Percentiles rank a stretch among this genome's conserved stretches.
Evolutionary conservation across 2,797 vertebrate species (phyloP).

Genomic region (Gallinago nigripennis): DNA sequence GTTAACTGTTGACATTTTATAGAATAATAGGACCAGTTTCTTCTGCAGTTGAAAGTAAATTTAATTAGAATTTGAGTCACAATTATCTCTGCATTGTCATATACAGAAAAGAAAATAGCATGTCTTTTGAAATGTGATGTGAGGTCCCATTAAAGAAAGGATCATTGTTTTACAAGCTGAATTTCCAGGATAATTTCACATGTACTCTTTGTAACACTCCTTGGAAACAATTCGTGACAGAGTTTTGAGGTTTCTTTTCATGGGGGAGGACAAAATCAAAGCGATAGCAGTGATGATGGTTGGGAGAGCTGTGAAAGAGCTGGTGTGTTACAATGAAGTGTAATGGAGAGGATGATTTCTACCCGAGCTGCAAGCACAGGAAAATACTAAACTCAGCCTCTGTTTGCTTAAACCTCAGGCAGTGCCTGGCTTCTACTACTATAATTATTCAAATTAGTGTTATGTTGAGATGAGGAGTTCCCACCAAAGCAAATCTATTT

Average conservation of each 20-base stretch:
- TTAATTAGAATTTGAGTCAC: background rate
- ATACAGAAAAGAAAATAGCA: background rate
- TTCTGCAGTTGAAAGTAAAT: background rate
- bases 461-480: background rate
- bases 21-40: background rate
- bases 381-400: background rate
- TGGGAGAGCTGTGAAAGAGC: background rate
- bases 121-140: background rate
- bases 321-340: background rate
- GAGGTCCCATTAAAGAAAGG: background rate
- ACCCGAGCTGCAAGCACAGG: background rate
- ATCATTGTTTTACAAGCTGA: background rate
- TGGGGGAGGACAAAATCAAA: background rate
- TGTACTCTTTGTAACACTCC: background rate
- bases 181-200: background rate
- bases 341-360: background rate
- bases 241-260: background rate
- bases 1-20: rapidly evolving
- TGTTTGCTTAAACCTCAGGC: background rate
- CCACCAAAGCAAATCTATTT: background rate
- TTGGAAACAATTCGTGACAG: background rate
- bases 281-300: background rate
- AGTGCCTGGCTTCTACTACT: background rate
- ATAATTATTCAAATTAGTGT: background rate
- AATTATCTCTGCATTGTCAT: background rate